Base-by-base conservation (phyloP, 2,113 vertebrate genomes). In the Cephalopholis sonnerati region DNA sequence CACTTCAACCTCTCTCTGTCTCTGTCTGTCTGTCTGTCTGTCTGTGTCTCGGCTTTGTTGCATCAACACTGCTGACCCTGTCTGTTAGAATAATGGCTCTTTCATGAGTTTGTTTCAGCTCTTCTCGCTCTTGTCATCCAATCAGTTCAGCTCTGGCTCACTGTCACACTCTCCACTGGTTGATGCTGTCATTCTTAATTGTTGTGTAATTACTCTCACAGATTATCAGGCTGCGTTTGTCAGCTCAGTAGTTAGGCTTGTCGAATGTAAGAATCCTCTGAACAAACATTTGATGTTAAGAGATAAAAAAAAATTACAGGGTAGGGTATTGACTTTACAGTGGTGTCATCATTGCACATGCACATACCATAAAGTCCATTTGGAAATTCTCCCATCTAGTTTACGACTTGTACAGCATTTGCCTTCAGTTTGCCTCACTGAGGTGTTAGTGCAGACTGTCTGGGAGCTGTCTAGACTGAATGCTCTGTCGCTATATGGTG, bases 1-100 rank as follows among this genome's bases (percentile, higher is more conserved):
- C n/a, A 36, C 70, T 61, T 48, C 46, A 48, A 15, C 16, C 46
- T n/a, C 51, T n/a, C 9, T 12, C 22, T 54, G 8, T 53, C 51
- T 53, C 9, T 54, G 10, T 54, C 53, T 55, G 22, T 55, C 51
- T 11, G 15, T 50, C 2, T 18, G 15, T 15, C 36, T 63, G 9
- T 68, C 44, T 41, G 61, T 70, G 64, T 79, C 74, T 57, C 59
- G 63, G 44, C 74, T 70, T 55, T 76, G 74, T 87, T 88, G 78
- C 83, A 64, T 71, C 63, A 84, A 86, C 87, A 89, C 71, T 81
- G 70, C 79, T 59, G 78, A 86, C 74, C 87, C 58, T 82, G 79
- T 89, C 71, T 77, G 17, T 29, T 50, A 5, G 46, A 91, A 90
- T 83, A 90, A 91, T 88, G 83, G 78, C 73, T 83, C 81, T 91